A percentile compares a stretch with the other conserved stretches of the same genome.
Conservation (phyloP, 2,113 vertebrate genomes). For the Monopterus albus region DNA sequence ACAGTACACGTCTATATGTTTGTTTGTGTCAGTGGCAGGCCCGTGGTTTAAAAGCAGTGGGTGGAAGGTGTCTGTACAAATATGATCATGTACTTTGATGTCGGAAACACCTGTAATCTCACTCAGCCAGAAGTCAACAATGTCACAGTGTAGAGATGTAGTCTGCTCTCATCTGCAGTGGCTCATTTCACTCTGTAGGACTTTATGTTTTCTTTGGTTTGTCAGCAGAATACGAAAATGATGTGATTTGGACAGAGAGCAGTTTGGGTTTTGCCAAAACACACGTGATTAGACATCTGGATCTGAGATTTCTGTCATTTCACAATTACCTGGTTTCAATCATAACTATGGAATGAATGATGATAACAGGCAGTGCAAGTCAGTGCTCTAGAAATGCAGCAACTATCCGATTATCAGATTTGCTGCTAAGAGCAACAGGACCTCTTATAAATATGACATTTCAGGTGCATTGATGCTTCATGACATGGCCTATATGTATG, state of each 20-base stretch:
- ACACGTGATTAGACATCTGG: constrained; percentile 32
- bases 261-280: constrained; percentile 1
- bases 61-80: constrained; percentile 15
- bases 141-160: constrained; percentile 21
- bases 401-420: too few species aligned
- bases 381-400: too few species aligned
- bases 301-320: constrained; percentile 5
- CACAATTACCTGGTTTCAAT: constrained; percentile 43
- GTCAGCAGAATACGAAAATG: constrained; percentile 26
- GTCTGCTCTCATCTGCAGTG: constrained; percentile 27
- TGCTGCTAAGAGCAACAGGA: too few species aligned
- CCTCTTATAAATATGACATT: too few species aligned
- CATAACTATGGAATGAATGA: background rate
- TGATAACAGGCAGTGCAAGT: background rate
- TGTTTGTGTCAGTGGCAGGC: constrained; percentile 14
- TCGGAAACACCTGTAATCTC: constrained; percentile 51
- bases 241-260: constrained; percentile 14
- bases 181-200: constrained; percentile 4
- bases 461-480: too few species aligned
- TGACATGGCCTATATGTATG: too few species aligned
- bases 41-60: constrained; percentile 20
- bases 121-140: constrained; percentile 14
- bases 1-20: background rate
- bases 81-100: constrained; percentile 22
- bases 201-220: constrained; percentile 33